Evolutionary conservation across 2,797 vertebrate genomes (phyloP).

Genomic region (Platyrinchus mystaceus): DNA sequence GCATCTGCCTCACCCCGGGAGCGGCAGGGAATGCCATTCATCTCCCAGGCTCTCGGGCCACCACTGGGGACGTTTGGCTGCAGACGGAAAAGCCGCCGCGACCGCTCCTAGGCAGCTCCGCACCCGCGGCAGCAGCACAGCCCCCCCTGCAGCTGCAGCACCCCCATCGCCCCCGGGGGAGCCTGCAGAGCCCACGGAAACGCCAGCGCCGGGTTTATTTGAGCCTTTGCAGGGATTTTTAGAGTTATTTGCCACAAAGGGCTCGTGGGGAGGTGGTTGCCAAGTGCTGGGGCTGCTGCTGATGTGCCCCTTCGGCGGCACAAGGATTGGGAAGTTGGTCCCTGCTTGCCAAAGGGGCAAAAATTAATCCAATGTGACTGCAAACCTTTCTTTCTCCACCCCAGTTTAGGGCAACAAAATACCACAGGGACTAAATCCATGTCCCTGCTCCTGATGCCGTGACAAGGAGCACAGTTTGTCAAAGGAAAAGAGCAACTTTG

Average conservation of each 20-base stretch:
- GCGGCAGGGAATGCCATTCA: background rate
- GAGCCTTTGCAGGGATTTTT: background rate
- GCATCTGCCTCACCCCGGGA: background rate
- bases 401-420: background rate
- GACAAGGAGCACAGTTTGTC: background rate
- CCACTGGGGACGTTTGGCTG: rapidly evolving
- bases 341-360: background rate
- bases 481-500: background rate
- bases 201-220: background rate
- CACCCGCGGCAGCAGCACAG: background rate
- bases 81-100: background rate
- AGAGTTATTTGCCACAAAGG: background rate
- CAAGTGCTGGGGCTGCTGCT: background rate
- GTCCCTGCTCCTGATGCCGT: background rate
- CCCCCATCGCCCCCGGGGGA: background rate
- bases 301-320: background rate
- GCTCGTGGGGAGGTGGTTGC: background rate
- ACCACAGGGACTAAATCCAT: background rate
- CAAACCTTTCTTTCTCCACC: background rate
- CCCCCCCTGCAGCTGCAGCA: background rate
- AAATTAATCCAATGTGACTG: background rate
- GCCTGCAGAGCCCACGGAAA: background rate
- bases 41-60: background rate
- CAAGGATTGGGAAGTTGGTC: background rate
- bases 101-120: background rate